Percentiles rank a stretch among this genome's conserved stretches.
Conservation (phyloP, 2,888 invertebrate genomes). For the Hirtodrosophila histrioides region DNA sequence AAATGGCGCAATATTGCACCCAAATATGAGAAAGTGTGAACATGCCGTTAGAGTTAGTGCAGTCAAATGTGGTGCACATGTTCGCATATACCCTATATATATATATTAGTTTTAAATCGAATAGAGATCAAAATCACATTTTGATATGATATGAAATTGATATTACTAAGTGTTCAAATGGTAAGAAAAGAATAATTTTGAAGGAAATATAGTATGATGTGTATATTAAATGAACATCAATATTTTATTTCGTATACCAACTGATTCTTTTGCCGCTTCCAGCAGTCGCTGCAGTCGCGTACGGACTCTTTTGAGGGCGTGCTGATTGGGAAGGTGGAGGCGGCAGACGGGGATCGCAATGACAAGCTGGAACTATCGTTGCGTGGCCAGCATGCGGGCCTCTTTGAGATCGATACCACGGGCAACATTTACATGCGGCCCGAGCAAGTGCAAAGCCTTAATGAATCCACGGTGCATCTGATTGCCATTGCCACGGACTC, state of each 20-base stretch:
- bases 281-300: conserved; percentile 78
- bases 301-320: conserved; percentile 82
- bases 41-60: no score
- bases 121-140: no score
- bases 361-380: conserved; percentile 90
- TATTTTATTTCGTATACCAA: no score
- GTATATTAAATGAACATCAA: neutral
- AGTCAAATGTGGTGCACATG: no score
- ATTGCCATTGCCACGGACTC: conserved; percentile 93
- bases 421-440: conserved; percentile 87
- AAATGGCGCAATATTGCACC: no score
- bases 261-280: conserved; percentile 46
- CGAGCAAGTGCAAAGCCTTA: conserved; percentile 84
- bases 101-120: no score
- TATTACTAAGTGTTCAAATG: no score
- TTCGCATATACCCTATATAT: no score
- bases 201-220: no score
- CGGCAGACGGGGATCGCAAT: conserved; percentile 93
- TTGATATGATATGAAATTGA: no score
- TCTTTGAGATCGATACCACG: conserved; percentile 82
- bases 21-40: no score
- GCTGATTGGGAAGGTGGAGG: conserved; percentile 89
- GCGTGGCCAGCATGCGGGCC: conserved; percentile 88
- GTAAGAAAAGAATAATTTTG: no score
- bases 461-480: conserved; percentile 88